Evolutionary conservation across 2,797 vertebrate species (phyloP), one percentile per base, ranked within the genome.

Genomic region (Pogoniulus pusillus): DNA sequence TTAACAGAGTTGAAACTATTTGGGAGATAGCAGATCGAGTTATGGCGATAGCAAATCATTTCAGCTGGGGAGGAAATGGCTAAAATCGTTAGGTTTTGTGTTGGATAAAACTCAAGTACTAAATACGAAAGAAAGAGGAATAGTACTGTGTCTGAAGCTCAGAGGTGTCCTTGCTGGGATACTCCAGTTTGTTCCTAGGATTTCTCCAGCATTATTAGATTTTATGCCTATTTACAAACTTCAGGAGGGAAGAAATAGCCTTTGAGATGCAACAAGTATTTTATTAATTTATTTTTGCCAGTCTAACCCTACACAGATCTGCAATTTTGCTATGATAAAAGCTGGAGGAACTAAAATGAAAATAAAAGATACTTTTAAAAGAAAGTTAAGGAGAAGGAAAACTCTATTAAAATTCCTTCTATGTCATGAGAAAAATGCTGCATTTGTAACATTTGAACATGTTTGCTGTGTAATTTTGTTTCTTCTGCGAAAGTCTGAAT

Each of bases 1-100:
- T 97, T 97, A 98, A 97, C 97, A 96, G 96, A 96, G 97, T 95
- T 97, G 97, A 96, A 98, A 98, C 97, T 98, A 98, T 97, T 98
- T 97, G 96, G 92, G 95, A 98, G 98, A 98, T 97, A 98, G 97
- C 97, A 97, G 97, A 98, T 98, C 95, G 96, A 96, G 93, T 89
- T 93, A 91, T n/a, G 26, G 91, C 39, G 97, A 98, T 97, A 98
- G 96, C 90, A 94, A 97, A 97, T 96, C 93, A 94, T 97, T 97
- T 96, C 96, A 95, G 78, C 96, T n/a, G 87, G 41, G 79, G 73
- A 74, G 0, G 18, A 97, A 97, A 95, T 17, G 83, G 93, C 93
- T 76, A 95, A 96, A 96, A 95, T 37, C 55, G 91, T 81, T 81
- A 60, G 91, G 87, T 4, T 87, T 93, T 91, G 93, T 78, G 58